Base-by-base conservation (phyloP, 2,113 vertebrate species). In the Pica pica region DNA sequence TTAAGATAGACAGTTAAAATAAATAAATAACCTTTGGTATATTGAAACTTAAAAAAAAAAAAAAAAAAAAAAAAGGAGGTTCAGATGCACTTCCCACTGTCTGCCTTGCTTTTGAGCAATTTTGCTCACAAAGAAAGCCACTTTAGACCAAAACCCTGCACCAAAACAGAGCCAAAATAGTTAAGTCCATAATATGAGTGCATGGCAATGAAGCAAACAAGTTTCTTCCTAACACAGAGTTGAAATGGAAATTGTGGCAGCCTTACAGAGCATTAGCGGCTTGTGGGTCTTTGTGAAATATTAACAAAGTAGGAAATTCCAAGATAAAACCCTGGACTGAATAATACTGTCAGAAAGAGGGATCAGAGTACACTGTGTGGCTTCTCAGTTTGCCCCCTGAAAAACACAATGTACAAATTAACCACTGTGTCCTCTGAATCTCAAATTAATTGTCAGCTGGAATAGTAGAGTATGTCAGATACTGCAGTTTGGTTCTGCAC, bases 251-350 rank as follows among this genome's bases (percentile, higher is more conserved):
- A 90, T 56, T 78, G 78, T 64, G 52, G 95, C 15, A 28, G 77
- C 27, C 60, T 57, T 13, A 90, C 8, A 79, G 60, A 93, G 42
- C 80, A 69, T 78, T 77, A 92, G 89, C 96, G 82, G 67, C 35
- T 60, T 50, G 35, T 10, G 10, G 50, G 73, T 74, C 64, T 95
- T 94, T 93, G 93, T 89, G 85, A 95, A 93, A 76, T 86, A 74
- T 81, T 94, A 97, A 81, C 70, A 35, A 65, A 94, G 61, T 33
- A 89, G 76, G 92, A 97, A 79, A 89, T 63, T 90, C n/a, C 22
- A 71, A 77, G 30, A 67, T 37, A 83, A 80, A 85, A 86, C 7
- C 13, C 49, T 82, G 27, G 35, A 84, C 71, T 31, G 64, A 84
- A 77, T 70, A 89, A 63, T 31, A 35, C 5, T 26, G 49, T 41